Base-by-base conservation (phyloP, 92 coral and sea anemone genomes). In the Parazoanthus swiftii region DNA sequence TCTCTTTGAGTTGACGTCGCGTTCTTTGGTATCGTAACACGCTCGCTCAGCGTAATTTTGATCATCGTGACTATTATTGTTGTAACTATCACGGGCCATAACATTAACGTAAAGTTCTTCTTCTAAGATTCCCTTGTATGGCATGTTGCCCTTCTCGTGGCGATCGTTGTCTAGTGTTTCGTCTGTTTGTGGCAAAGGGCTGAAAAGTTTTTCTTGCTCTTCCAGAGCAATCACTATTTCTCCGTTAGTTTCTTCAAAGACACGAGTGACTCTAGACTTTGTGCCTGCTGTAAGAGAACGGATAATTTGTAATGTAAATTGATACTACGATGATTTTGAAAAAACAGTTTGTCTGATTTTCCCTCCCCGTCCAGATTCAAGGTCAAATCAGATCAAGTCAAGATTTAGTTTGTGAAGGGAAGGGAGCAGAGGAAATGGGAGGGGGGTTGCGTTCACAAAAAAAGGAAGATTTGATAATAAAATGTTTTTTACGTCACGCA, bases 21-120 rank as follows among this genome's bases (percentile, higher is more conserved):
- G 26, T 38, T 81, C 75, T 39, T 81, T 23, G 23, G 13, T 59
- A 3, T 68, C 35, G 5, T 81, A 81, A 6, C 36, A 36, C 16
- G 23, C 29, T 37, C 33, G 3, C 7, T 20, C 65, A 2, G 20
- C 37, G 58, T 46, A 18, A 21, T 76, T 76, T n/a, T 39, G 50
- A 25, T 81, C 48, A 81, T 81, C 20, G 71, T 38, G 5, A n/a
- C 35, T 67, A 3, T 15, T 8, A 21, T 81, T 8, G 65, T 81
- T 39, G 8, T 23, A 9, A 58, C 6, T 7, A 58, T 63, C 18
- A 43, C 59, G 26, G 51, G 51, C 51, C 4, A 33, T 36, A 14
- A 38, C 86, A 11, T 82, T 82, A 26, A 82, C 86, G 35, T 82
- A 82, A 33, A 82, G 44, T 37, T 67, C 58, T 3, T 82, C 86